Evolutionary conservation across 2,113 vertebrate genomes (phyloP).

Genomic region (Heterochromis multidens): DNA sequence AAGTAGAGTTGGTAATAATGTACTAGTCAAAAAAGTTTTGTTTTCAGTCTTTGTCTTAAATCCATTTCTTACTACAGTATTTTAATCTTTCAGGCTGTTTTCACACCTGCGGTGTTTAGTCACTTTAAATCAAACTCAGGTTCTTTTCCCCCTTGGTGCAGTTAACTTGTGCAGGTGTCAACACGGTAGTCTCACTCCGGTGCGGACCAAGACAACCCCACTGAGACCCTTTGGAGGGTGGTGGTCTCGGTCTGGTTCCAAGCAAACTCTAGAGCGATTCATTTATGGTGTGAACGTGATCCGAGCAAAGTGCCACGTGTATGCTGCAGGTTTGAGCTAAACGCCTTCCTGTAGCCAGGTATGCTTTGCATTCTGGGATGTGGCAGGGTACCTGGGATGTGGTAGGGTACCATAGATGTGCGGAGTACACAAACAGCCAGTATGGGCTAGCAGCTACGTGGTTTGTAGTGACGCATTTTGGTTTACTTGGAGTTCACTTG

Average conservation of each 20-base stretch:
- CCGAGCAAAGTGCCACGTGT: neutral
- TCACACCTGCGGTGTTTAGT: neutral
- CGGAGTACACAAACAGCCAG: neutral
- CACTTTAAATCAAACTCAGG: neutral
- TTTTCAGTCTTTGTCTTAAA: rapidly evolving
- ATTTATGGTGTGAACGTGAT: neutral
- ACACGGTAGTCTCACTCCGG: neutral
- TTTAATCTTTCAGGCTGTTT: neutral
- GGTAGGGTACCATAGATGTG: neutral
- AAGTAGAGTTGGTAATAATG: too few species aligned
- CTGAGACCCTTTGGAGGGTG: neutral
- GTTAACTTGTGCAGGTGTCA: neutral
- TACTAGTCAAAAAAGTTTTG: neutral
- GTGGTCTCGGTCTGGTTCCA: neutral
- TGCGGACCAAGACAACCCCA: neutral
- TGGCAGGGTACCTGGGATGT: neutral
- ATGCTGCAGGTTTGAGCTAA: neutral
- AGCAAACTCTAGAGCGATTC: neutral
- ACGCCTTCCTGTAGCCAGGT: neutral
- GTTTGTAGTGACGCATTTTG: too few species aligned
- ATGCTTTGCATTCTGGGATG: neutral
- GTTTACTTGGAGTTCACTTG: too few species aligned
- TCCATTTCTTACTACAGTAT: neutral
- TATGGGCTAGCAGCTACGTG: neutral
- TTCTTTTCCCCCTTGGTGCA: neutral